Conservation (phyloP, 2,797 vertebrate species). For the Notolabrus celidotus region DNA sequence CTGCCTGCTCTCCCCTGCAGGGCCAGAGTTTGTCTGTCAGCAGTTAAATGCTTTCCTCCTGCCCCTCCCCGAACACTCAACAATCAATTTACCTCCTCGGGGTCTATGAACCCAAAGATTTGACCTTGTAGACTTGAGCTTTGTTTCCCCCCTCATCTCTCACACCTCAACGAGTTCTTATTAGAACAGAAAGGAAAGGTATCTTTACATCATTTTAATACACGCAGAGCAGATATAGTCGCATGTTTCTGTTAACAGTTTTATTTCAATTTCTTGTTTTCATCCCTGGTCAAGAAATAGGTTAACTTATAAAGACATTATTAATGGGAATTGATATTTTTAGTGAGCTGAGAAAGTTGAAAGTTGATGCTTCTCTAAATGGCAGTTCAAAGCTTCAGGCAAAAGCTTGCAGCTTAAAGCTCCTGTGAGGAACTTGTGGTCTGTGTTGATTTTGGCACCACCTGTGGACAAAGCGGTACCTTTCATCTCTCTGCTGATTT, state of each 20-base stretch:
- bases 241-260: slow-evolving; percentile 3
- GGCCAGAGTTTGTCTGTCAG: slow-evolving; percentile 83
- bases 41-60: slow-evolving; percentile 81
- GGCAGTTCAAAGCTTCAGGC: no score
- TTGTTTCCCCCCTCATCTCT: slow-evolving; percentile 68
- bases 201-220: slow-evolving; percentile 30
- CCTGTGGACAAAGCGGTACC: no score
- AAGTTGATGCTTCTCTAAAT: no score
- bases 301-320: no score
- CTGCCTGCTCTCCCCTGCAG: slow-evolving; percentile 78
- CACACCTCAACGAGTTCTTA: slow-evolving; percentile 74
- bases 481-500: no score
- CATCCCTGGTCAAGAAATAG: no score
- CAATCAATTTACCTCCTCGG: slow-evolving; percentile 84
- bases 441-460: no score
- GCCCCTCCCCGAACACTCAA: slow-evolving; percentile 76
- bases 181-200: slow-evolving; percentile 53
- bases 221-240: neutral
- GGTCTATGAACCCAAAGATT: slow-evolving; percentile 80
- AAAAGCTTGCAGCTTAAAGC: no score
- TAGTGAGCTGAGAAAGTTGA: no score
- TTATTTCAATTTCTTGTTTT: no score
- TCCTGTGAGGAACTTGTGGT: no score
- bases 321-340: no score
- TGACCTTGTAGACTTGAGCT: slow-evolving; percentile 77